phyloP scores from a whole-genome alignment of 1,140 invertebrate species.

The Oedothorax gibbosus region DNA sequence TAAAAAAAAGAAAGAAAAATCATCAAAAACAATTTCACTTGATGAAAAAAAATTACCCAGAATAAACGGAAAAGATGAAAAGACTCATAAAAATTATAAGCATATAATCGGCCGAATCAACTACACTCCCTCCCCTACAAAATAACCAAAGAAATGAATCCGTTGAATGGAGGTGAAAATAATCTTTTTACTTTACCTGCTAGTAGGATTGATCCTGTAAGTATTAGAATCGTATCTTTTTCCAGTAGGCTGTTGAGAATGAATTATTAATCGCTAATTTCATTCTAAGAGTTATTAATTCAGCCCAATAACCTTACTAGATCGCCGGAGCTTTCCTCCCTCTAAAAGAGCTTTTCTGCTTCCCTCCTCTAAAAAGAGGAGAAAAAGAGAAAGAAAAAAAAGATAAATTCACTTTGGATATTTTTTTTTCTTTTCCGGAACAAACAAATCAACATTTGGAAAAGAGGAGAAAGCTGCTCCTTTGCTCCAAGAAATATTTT shows the following conservation, averaged over 20 bases:
- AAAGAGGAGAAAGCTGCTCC: conserved; percentile 19
- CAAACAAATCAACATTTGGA: conserved; percentile 50
- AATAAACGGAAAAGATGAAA: not conserved
- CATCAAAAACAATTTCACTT: conserved; percentile 6
- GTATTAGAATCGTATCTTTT: conserved; percentile 1
- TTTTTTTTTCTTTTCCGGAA: conserved; percentile 19
- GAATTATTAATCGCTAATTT: conserved; percentile 55
- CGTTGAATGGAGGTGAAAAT: conserved; percentile 14
- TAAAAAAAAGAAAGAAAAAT: not conserved
- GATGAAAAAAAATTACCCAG: not conserved
- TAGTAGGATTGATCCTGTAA: conserved; percentile 38
- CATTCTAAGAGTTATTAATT: conserved; percentile 55
- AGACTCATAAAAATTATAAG: conserved; percentile 23
- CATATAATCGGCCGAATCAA: conserved; percentile 40
- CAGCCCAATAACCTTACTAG: conserved; percentile 24
- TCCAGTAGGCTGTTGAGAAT: conserved; percentile 24
- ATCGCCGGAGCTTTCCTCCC: conserved; percentile 45
- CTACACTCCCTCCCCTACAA: not conserved
- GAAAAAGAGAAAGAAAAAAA: not conserved
- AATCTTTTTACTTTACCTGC: conserved; percentile 45
- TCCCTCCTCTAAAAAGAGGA: not conserved
- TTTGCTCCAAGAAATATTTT: conserved; percentile 16
- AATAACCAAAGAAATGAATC: conserved; percentile 31
- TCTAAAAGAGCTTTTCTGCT: conserved; percentile 6
- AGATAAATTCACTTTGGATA: not conserved